phyloP scores from a whole-genome alignment of 2,797 vertebrate genomes.

The Falco rusticolus region DNA sequence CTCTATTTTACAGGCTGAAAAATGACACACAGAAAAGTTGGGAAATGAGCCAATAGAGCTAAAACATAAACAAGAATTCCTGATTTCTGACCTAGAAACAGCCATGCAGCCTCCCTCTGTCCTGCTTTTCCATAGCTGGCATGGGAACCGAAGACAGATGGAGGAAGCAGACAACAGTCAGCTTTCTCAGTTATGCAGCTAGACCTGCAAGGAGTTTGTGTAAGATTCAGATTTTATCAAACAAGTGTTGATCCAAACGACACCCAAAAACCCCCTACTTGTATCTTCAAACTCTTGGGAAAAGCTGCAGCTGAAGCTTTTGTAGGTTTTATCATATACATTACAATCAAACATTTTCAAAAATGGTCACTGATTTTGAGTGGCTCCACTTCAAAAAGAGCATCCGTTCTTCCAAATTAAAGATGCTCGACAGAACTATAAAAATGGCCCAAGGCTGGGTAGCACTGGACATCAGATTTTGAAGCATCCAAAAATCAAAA shows the following conservation, averaged over 20 bases:
- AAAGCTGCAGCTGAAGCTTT: neutral
- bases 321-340: neutral
- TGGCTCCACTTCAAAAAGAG: neutral
- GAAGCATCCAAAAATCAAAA: neutral
- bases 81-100: neutral
- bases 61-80: neutral
- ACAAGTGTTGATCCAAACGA: neutral
- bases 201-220: neutral
- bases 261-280: rapidly evolving
- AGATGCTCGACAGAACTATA: neutral
- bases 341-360: neutral
- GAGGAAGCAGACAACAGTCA: neutral
- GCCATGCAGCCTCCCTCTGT: neutral
- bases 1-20: neutral
- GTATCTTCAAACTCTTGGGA: neutral
- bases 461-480: neutral
- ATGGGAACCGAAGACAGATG: neutral
- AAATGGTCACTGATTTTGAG: neutral
- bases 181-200: neutral
- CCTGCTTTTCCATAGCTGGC: neutral
- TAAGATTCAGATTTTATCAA: neutral
- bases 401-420: neutral
- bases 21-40: neutral
- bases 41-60: neutral
- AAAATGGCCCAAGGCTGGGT: neutral